Evolutionary conservation across 2,797 vertebrate species (phyloP).

Genomic region (Thunnus albacares): DNA sequence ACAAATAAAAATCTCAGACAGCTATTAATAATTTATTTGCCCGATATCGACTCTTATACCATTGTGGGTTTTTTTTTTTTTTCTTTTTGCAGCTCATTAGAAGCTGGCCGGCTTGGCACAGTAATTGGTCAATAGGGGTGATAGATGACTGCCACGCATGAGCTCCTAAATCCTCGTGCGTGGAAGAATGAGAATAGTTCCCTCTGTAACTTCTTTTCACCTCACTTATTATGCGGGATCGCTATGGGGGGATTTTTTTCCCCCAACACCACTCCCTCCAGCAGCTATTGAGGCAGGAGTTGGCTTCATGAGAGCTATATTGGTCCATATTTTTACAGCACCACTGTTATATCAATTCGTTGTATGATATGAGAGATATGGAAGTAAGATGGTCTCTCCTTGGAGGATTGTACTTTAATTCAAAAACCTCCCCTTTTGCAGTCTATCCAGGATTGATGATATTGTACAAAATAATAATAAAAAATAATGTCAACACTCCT

Average conservation of each 20-base stretch:
- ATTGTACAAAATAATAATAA: slow-evolving; percentile 46
- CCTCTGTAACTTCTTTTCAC: slow-evolving; percentile 40
- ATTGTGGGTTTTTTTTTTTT: slow-evolving; percentile 45
- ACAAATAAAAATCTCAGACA: slow-evolving; percentile 84
- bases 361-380: background rate
- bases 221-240: slow-evolving; percentile 39
- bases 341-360: background rate
- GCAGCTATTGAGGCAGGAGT: slow-evolving; percentile 3
- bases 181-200: slow-evolving; percentile 37
- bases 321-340: background rate
- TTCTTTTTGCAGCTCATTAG: slow-evolving; percentile 75
- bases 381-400: background rate
- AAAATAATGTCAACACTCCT: slow-evolving; percentile 25
- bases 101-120: slow-evolving; percentile 55
- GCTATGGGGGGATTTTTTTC: slow-evolving; percentile 35
- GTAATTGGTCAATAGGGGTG: slow-evolving; percentile 73
- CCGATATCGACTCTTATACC: slow-evolving; percentile 77
- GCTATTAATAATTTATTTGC: slow-evolving; percentile 78
- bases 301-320: background rate
- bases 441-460: slow-evolving; percentile 24
- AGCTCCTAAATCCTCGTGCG: slow-evolving; percentile 52
- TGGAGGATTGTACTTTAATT: slow-evolving; percentile 11
- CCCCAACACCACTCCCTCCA: background rate
- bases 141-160: slow-evolving; percentile 73
- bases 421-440: background rate